phyloP scores from a whole-genome alignment of 2,113 vertebrate genomes.

The Craseonycteris thonglongyai region DNA sequence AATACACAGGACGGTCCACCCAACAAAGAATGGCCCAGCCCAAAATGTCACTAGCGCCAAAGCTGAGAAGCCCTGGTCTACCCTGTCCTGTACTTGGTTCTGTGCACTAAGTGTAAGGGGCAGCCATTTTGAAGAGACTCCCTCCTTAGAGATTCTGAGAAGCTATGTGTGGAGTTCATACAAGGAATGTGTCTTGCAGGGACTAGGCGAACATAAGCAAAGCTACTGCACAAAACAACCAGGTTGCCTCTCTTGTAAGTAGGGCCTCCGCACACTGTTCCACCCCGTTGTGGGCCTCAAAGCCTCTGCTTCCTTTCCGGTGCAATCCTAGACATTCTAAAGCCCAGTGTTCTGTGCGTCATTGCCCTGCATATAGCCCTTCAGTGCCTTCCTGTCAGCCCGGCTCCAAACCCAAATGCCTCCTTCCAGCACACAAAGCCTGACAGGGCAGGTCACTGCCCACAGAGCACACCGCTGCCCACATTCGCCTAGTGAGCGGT shows the following conservation, averaged over 20 bases:
- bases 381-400: background rate
- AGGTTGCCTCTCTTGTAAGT: background rate
- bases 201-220: background rate
- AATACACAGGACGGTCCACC: background rate
- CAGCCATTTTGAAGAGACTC: background rate
- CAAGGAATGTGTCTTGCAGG: background rate
- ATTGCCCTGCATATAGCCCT: background rate
- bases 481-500: background rate
- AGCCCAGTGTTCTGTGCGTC: background rate
- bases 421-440: background rate
- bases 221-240: background rate
- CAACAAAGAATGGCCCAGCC: background rate
- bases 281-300: background rate
- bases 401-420: background rate
- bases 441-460: background rate
- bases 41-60: background rate
- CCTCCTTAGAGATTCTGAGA: background rate
- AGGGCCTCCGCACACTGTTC: background rate
- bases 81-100: background rate
- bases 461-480: background rate
- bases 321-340: no score
- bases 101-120: background rate
- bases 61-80: background rate
- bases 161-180: background rate
- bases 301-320: background rate